Base-by-base conservation (phyloP, 2,797 vertebrate genomes). In the Onychomys arenicola region DNA sequence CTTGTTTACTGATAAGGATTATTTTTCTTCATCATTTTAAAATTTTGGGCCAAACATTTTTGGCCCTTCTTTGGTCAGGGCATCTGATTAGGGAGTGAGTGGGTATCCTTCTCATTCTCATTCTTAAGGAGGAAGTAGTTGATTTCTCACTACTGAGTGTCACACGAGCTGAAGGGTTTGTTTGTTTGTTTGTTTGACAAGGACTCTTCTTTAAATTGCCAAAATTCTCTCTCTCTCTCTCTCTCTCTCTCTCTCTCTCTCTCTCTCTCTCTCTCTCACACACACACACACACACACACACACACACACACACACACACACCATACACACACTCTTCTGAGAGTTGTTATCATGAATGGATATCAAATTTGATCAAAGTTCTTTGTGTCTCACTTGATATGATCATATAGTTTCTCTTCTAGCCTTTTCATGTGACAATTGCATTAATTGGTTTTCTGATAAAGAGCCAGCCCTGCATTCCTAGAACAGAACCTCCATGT, bases 391-490 rank as follows among this genome's bases (percentile, higher is more conserved):
- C 73, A 90, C 8, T 19, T 97, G 55, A 89, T 85, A 71, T 11
- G 19, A 73, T 90, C 37, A 52, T 43, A 29, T 90, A 55, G 29
- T 71, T 65, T 71, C 73, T 86, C 49, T 88, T 94, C 80, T 77
- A 63, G 32, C 46, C 17, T 92, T 67, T 91, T 93, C 85, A 55
- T 90, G 63, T 94, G 52, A 85, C 89, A 46, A 46, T 77, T 84
- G 37, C 10, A 69, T 95, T 87, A 81, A 81, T 52, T 96, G 61
- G 59, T 91, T 91, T 96, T 88, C 73, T 93, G 90, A 63, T 43
- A 55, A 63, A 93, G n/a, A 85, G n/a, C 0, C 13, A 80, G 17
- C 34, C 37, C 80, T 94, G 6, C 16, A 49, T 93, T 95, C 46
- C n/a, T 91, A 23, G n/a, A 6, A 25, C 49, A 82, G 96, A 95